phyloP scores from a whole-genome alignment of 2,888 invertebrate genomes.

The Machimus atricapillus region DNA sequence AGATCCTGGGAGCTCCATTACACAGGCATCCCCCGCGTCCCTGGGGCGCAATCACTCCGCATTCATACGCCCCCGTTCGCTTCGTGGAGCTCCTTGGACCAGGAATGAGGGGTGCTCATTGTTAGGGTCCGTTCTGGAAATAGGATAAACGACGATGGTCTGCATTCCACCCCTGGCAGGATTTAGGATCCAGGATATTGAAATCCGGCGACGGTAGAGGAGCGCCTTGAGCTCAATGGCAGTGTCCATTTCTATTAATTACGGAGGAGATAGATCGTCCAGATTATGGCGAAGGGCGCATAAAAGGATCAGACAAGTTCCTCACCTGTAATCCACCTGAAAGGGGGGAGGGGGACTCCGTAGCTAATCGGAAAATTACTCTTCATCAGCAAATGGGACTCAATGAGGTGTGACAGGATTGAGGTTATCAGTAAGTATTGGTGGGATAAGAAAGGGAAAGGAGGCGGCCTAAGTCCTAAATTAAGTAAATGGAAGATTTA shows the following conservation, averaged over 20 bases:
- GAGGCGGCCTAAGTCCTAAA: background rate
- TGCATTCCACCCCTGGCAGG: background rate
- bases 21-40: background rate
- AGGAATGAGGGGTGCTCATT: background rate
- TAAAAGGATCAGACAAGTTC: background rate
- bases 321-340: background rate
- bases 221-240: background rate
- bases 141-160: background rate
- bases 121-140: background rate
- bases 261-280: background rate
- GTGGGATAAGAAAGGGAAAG: background rate
- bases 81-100: background rate
- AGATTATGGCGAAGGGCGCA: background rate
- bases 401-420: background rate
- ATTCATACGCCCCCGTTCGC: background rate
- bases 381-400: background rate
- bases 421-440: background rate
- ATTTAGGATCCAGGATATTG: background rate
- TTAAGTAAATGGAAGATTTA: background rate
- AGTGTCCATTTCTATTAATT: background rate
- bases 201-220: background rate
- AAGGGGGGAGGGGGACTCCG: background rate
- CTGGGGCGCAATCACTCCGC: background rate
- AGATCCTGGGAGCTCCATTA: background rate
- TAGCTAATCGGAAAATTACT: background rate